A percentile compares a stretch with the other conserved stretches of the same genome.
Evolutionary conservation across 2,797 vertebrate species (phyloP).

Genomic region (Avahi laniger): DNA sequence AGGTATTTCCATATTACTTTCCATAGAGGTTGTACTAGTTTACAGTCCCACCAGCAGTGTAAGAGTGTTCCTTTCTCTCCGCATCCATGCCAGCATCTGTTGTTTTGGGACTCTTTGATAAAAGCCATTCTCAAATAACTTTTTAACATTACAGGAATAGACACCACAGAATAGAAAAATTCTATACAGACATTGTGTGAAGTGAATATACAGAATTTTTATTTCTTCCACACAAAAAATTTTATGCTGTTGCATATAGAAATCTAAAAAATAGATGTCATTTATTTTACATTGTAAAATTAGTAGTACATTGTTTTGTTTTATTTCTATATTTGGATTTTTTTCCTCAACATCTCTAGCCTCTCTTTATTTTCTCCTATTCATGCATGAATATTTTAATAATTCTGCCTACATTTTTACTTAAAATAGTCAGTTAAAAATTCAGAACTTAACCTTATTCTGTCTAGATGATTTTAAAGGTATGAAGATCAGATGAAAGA

Average conservation of each 20-base stretch:
- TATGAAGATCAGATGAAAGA: not conserved
- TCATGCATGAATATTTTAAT: not conserved
- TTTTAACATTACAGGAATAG: not conserved
- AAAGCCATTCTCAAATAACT: not conserved
- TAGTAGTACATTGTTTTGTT: not conserved
- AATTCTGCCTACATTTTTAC: not conserved
- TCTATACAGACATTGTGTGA: not conserved
- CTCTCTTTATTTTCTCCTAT: not conserved
- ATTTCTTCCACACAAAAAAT: not conserved
- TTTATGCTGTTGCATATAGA: not conserved
- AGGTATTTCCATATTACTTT: too few relatives aligned
- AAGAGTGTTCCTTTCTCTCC: too few relatives aligned
- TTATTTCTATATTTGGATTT: not conserved
- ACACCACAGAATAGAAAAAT: not conserved
- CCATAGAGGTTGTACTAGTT: too few relatives aligned
- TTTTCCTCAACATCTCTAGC: not conserved
- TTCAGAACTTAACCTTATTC: not conserved
- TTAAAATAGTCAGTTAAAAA: not conserved
- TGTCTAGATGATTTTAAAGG: not conserved
- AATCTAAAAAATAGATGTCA: not conserved
- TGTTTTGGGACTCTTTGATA: too few relatives aligned
- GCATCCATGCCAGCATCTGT: too few relatives aligned
- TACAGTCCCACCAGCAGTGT: too few relatives aligned
- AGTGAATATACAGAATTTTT: not conserved
- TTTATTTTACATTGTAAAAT: not conserved